Base-by-base conservation (phyloP, 2,888 invertebrate genomes). In the Hoplodrina ambigua region DNA sequence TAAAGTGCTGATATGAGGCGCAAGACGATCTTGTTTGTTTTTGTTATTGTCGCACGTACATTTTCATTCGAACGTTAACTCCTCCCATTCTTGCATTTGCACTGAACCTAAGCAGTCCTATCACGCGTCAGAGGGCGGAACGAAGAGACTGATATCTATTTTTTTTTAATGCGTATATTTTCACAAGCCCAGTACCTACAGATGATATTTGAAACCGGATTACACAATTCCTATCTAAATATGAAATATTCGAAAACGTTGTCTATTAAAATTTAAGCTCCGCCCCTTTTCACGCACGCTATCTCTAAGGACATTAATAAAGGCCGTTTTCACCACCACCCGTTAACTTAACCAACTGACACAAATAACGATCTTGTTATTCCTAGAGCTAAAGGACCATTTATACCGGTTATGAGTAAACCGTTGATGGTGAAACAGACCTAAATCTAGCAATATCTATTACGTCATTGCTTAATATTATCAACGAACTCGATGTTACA, bases 41-140 rank as follows among this genome's bases (percentile, higher is more conserved):
- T 25, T 50, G 33, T 70, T 75, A 70, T 75, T 66, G 81, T 71
- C 56, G 56, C 4, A 20, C 62, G 56, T 50, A 69, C 37, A 62
- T 33, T 62, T 61, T 46, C 25, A 52, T 69, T 58, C 37, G 17
- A 66, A 52, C 19, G 2, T 15, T 19, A n/a, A 50, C 20, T 52
- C 46, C n/a, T 53, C 20, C 25, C 25, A n/a, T 19, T 6, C 37
- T 55, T 19, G 17, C 49, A 61, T 53, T 20, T 46, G 56, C 50
- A 65, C 65, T 59, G 20, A 70, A 54, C 46, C 55, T 66, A 44
- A 41, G 30, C 10, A n/a, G 15, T 20, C 30, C 13, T 20, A 44
- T 56, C 17, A 1, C 49, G 6, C 25, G n/a, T 61, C n/a, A 30
- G 8, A 33, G 53, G 37, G 54, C 54, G 54, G 37, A 52, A 56